Conservation (phyloP, 2,888 invertebrate genomes). For the Bellardia bayeri region DNA sequence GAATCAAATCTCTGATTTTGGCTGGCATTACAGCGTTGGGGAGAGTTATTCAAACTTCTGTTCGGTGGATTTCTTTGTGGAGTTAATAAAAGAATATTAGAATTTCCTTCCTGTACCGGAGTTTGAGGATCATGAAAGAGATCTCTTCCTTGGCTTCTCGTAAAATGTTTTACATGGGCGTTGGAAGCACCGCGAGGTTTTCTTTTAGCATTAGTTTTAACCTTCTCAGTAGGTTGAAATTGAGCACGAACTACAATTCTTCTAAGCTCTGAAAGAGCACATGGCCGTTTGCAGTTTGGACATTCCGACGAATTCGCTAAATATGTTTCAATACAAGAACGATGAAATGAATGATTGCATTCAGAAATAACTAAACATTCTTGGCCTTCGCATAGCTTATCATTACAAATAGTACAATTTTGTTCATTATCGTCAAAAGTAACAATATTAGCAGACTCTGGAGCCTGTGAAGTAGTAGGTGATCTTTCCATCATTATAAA, state of each 20-base stretch:
- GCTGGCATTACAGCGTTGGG: no score
- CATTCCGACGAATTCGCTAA: neutral
- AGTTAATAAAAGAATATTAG: no score
- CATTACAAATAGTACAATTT: neutral
- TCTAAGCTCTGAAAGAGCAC: neutral
- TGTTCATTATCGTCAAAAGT: neutral
- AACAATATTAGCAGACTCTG: neutral
- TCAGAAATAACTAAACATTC: slow-evolving; percentile 12
- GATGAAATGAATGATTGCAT: neutral
- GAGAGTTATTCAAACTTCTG: no score
- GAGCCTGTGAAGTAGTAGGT: neutral
- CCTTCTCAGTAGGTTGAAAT: neutral
- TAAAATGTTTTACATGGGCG: no score
- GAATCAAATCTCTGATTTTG: no score
- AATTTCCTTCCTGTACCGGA: no score
- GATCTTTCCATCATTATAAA: slow-evolving; percentile 1
- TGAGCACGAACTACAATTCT: neutral
- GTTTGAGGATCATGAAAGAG: no score
- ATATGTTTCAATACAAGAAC: neutral
- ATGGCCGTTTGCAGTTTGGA: neutral
- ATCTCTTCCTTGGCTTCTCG: no score
- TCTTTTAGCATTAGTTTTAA: no score
- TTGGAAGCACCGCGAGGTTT: no score
- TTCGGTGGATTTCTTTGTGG: no score
- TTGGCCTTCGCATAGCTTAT: neutral